These are phyloP conservation scores for Theropithecus gelada DNA, from an alignment of 2,113 vertebrate genomes.

Conservation along the genomic window DNA sequence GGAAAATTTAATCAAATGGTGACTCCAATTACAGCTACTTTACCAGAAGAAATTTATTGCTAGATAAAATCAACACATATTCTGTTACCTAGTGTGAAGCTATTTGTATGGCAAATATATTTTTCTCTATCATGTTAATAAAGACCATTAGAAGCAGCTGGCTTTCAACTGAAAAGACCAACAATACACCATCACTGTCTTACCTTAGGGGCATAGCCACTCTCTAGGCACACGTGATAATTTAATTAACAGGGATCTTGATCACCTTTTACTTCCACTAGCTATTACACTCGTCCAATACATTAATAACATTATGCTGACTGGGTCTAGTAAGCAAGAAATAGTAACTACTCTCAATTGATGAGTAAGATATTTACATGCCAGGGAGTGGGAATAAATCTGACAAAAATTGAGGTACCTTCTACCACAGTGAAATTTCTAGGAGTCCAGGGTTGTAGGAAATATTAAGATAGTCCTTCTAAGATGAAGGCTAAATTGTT, in stretches of 20 bases:
- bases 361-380: not conserved
- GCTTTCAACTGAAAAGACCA: too few species aligned
- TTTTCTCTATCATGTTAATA: too few species aligned
- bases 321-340: not conserved
- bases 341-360: not conserved
- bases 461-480: not conserved
- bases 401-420: not conserved
- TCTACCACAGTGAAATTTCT: not conserved
- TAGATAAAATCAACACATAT: not conserved
- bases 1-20: not conserved
- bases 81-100: not conserved
- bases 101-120: not conserved
- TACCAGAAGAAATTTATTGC: not conserved
- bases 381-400: not conserved
- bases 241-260: too few species aligned
- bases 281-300: too few species aligned
- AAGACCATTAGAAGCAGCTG: too few species aligned
- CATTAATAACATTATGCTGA: too few species aligned
- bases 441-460: not conserved
- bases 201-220: too few species aligned
- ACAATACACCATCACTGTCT: too few species aligned
- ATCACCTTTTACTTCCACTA: too few species aligned
- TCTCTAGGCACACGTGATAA: too few species aligned
- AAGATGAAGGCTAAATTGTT: not conserved
- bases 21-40: not conserved